A percentile compares a stretch with the other conserved stretches of the same genome.
Evolutionary conservation across 35 echinoderm and acorn worm species (phyloP).

Genomic region (Apostichopus japonicus): DNA sequence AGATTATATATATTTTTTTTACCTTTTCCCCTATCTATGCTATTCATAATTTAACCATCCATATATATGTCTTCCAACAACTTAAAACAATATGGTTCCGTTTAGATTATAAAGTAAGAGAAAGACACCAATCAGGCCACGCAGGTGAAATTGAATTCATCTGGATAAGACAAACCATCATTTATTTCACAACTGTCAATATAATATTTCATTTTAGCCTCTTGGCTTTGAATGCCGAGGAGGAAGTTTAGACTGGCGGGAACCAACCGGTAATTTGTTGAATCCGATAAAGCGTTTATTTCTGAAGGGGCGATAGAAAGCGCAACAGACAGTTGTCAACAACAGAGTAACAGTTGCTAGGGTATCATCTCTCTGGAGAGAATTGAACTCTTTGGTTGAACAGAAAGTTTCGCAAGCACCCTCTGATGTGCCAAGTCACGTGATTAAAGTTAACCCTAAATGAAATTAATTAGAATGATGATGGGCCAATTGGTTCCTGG

Average conservation of each 20-base stretch:
- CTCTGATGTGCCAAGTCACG: background rate
- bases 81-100: too few species aligned
- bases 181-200: too few species aligned
- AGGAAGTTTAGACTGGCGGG: constrained; percentile 1
- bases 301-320: constrained; percentile 25
- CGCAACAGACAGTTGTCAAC: constrained; percentile 20
- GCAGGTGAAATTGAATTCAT: too few species aligned
- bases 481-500: background rate
- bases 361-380: background rate
- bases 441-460: background rate
- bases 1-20: too few species aligned
- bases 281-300: constrained; percentile 37
- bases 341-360: constrained; percentile 11
- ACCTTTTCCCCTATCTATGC: too few species aligned
- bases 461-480: background rate
- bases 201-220: constrained; percentile 10
- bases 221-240: background rate
- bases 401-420: background rate
- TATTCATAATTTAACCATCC: too few species aligned
- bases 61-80: too few species aligned
- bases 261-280: constrained; percentile 37
- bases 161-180: too few species aligned
- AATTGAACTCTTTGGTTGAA: background rate
- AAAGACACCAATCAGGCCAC: too few species aligned
- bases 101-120: too few species aligned